A percentile compares a stretch with the other conserved stretches of the same genome.
These are phyloP conservation scores for Poecile montanus DNA, from an alignment of 2,797 vertebrate species.

Conservation along the genomic window DNA sequence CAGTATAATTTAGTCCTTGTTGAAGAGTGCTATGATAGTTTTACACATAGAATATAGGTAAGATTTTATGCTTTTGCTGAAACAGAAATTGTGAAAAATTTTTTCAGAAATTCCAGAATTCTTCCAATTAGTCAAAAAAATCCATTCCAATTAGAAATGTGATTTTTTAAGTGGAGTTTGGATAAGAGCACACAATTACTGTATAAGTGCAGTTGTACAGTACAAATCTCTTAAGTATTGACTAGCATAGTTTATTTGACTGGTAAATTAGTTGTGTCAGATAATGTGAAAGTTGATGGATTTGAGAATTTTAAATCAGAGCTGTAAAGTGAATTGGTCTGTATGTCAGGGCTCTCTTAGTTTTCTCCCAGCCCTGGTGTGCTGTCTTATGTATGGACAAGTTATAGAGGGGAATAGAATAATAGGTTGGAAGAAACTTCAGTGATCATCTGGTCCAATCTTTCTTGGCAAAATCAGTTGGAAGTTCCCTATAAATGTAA, in stretches of 20 bases:
- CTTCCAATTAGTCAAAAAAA: background rate
- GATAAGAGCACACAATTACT: background rate
- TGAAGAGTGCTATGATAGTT: background rate
- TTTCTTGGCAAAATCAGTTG: background rate
- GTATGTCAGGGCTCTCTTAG: background rate
- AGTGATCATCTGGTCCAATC: background rate
- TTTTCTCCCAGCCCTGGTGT: background rate
- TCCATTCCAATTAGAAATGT: background rate
- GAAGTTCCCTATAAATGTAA: background rate
- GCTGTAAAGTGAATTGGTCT: background rate
- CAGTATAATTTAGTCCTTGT: background rate
- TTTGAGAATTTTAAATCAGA: background rate
- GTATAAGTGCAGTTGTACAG: background rate
- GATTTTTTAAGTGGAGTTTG: background rate
- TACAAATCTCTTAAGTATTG: background rate
- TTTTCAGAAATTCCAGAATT: background rate
- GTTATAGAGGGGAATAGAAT: background rate
- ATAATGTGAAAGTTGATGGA: background rate
- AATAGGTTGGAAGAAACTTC: background rate
- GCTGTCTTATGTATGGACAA: background rate
- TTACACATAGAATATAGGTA: background rate
- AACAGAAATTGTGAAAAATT: background rate
- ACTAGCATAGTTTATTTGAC: background rate
- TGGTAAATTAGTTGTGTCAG: background rate
- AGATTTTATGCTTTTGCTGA: background rate